Conservation (phyloP, 2,888 invertebrate species). For the Erebia ligea region DNA sequence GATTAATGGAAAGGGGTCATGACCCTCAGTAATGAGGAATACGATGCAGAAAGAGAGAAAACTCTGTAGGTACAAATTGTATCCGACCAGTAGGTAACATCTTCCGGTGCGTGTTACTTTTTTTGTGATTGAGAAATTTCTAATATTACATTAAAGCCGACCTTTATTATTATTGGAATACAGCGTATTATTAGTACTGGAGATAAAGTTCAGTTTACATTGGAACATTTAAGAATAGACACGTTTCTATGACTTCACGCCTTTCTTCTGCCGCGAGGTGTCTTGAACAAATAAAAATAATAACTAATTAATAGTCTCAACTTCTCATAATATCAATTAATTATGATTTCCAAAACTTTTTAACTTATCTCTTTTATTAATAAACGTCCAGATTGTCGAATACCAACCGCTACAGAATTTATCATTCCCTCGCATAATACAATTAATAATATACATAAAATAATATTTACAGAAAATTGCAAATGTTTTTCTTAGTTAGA, state of each 20-base stretch:
- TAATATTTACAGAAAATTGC: constrained; percentile 2
- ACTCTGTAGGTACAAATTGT: too few relatives aligned
- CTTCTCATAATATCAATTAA: too few relatives aligned
- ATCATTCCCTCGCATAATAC: constrained; percentile 23
- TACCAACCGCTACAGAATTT: constrained; percentile 23
- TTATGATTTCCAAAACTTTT: neutral
- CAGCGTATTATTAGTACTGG: too few relatives aligned
- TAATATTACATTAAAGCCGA: too few relatives aligned
- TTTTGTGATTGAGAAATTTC: too few relatives aligned
- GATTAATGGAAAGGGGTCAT: too few relatives aligned
- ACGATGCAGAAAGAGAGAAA: too few relatives aligned
- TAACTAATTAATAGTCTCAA: neutral
- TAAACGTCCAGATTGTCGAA: constrained; percentile 2
- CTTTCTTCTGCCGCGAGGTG: neutral
- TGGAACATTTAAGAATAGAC: neutral
- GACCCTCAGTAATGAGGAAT: too few relatives aligned
- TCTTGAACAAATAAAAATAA: neutral
- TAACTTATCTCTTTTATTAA: neutral
- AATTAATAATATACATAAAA: neutral
- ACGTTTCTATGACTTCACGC: neutral
- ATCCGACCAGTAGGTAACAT: too few relatives aligned
- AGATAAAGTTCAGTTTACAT: neutral
- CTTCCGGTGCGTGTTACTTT: too few relatives aligned
- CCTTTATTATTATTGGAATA: too few relatives aligned
- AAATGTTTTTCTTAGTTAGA: neutral